Base-by-base conservation (phyloP, 2,888 invertebrate genomes). In the Isoperla grammatica region DNA sequence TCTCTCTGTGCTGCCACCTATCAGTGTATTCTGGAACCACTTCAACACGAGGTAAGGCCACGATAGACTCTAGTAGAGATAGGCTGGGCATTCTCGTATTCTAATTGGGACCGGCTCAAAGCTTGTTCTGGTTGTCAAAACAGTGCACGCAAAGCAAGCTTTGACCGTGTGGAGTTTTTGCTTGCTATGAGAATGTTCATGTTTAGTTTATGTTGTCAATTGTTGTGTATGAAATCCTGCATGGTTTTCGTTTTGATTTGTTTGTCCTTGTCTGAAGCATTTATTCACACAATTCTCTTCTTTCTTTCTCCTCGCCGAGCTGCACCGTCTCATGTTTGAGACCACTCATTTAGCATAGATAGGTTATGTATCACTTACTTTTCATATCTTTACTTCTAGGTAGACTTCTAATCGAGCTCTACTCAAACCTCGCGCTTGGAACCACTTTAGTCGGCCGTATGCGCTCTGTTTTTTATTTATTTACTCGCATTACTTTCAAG, bases 1-100 rank as follows among this genome's bases (percentile, higher is more conserved):
- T 65, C 62, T 65, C 65, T 81, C 82, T 84, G 81, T 85, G 87
- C 87, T 87, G 87, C 87, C 50, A 45, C 76, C 75, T 71, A 70
- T 82, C 90, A 95, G 94, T 91, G 89, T 93, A 84, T 94, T 94
- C 88, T 94, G 94, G 95, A 94, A 92, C 86, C 91, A 94, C 90
- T 94, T 95, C 90, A 94, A 94, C 79, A 89, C 92, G 85, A 94
- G 95, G 95, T 95, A 94, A 94, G 93, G 64, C 42, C 20, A 65
- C 55, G 54, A 39, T 29, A 29, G 29, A 6, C 29, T 29, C 5
- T 29, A 29, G 29, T 6, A 23, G 35, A 29, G 29, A 29, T 29
- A 29, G 29, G 4, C 29, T 29, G 29, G 29, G 29, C 29, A 29
- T 29, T 29, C 29, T 29, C 29, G n/a, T 29, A 29, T 29, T 29